Conservation (phyloP, 2,888 invertebrate genomes). For the Chymomyza procnemis region DNA sequence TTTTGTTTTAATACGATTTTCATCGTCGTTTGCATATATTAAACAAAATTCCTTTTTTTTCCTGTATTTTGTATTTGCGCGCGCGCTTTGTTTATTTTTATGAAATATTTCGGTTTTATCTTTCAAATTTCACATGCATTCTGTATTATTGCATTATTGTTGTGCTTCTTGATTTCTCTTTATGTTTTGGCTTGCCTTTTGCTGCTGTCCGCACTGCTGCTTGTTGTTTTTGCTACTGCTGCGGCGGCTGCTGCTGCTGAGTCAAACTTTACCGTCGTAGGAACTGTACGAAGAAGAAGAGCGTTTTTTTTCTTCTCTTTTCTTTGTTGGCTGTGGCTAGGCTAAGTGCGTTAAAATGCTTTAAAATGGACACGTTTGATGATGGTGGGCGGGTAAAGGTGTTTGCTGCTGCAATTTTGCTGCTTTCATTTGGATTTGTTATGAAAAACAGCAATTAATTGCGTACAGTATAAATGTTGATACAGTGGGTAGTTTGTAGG, state of each 20-base stretch:
- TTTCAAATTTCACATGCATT: conserved; percentile 54
- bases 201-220: not conserved
- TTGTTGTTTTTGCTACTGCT: conserved; percentile 2
- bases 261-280: conserved; percentile 51
- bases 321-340: conserved; percentile 56
- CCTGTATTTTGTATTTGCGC: not conserved
- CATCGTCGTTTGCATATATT: not conserved
- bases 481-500: not conserved
- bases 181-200: conserved; percentile 34
- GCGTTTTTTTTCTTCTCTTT: conserved; percentile 48
- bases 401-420: conserved; percentile 1
- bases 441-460: not conserved
- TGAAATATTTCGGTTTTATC: conserved; percentile 7
- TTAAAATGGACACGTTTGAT: conserved; percentile 14
- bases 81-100: conserved; percentile 2
- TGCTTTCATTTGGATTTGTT: conserved; percentile 2
- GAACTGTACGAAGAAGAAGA: conserved; percentile 67
- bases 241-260: conserved; percentile 27
- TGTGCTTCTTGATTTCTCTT: conserved; percentile 36
- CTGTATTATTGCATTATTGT: conserved; percentile 34
- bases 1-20: not conserved
- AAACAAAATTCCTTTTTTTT: not conserved
- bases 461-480: not conserved
- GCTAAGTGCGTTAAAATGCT: conserved; percentile 40
- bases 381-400: not conserved